Evolutionary conservation across 2,113 vertebrate genomes (phyloP), one percentile per base, ranked within the genome.

Genomic region (Ramphastos sulfuratus): DNA sequence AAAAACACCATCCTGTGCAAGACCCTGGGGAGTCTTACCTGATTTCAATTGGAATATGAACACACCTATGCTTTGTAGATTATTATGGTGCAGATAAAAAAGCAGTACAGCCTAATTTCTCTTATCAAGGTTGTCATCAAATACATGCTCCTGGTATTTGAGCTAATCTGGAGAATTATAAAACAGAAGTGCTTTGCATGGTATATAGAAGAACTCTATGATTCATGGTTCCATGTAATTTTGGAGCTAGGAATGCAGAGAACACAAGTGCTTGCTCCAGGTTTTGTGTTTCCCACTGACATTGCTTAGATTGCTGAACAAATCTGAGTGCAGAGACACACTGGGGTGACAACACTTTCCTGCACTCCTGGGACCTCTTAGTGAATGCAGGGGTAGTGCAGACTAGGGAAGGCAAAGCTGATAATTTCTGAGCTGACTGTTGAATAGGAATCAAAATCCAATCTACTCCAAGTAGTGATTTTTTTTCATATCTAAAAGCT

Each of bases 381-480:
- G 64, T 17, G n/a, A 79, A 8, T 19, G 61, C 28, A 12, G 15
- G 15, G 9, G 6, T 20, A 19, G 30, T 1, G 35, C 11, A 60
- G 44, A 8, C 9, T 10, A 33, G 48, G 31, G 64, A 71, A 31
- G 44, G 20, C 10, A 89, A 64, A 92, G 12, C 6, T 71, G 52
- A 2, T 48, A 13, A 44, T 69, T 86, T 69, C 63, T 75, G 10
- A 65, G 39, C 6, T 14, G 56, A 46, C 24, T 46, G 8, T 14
- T 44, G 25, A 79, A 37, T 2, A 10, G 17, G 25, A 83, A 85
- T 55, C 42, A 44, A 82, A 82, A 55, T 50, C 58, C 63, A 58
- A 15, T 2, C 2, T 52, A 54, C 18, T 72, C 52, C 19, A 48
- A 0, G 0, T 21, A 44, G 30, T 76, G 31, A 42, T 12, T 10